These are phyloP conservation scores for Perca fluviatilis DNA, from an alignment of 2,113 vertebrate species.

Conservation along the genomic window DNA sequence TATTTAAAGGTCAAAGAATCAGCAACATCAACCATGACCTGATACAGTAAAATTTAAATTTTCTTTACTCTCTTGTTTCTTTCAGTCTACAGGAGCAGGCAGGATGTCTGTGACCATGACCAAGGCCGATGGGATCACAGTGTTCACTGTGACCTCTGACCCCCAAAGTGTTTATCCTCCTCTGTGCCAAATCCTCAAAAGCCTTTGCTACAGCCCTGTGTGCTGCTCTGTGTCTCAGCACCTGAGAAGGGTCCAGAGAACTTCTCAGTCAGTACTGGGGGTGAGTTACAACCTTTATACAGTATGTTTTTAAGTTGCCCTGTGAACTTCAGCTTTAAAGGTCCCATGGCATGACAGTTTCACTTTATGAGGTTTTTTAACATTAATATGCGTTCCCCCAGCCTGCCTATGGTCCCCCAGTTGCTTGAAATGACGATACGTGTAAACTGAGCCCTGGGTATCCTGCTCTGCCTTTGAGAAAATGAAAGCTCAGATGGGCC, in stretches of 20 bases:
- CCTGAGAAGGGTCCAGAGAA: constrained; percentile 35
- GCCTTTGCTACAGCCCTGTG: constrained; percentile 75
- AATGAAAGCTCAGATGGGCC: too few species aligned
- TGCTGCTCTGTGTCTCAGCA: constrained; percentile 70
- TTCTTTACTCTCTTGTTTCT: neutral
- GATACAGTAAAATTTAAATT: neutral
- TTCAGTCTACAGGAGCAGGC: constrained; percentile 12
- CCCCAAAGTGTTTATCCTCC: constrained; percentile 63
- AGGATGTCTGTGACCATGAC: constrained; percentile 74
- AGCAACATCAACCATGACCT: neutral
- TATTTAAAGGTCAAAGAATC: neutral
- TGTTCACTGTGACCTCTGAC: constrained; percentile 72
- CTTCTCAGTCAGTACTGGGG: constrained; percentile 66
- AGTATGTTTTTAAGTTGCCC: neutral
- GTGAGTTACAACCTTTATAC: constrained; percentile 57
- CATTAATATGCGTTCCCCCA: too few species aligned
- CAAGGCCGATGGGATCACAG: constrained; percentile 67
- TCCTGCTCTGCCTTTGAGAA: too few species aligned
- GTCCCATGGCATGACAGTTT: too few species aligned
- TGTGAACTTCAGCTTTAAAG: neutral
- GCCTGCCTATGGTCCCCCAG: too few species aligned
- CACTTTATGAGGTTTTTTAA: too few species aligned
- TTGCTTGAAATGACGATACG: too few species aligned
- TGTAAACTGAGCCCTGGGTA: too few species aligned
- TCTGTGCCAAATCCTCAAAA: constrained; percentile 72